Base-by-base conservation (phyloP, 2,888 invertebrate genomes). In the Agrochola litura region DNA sequence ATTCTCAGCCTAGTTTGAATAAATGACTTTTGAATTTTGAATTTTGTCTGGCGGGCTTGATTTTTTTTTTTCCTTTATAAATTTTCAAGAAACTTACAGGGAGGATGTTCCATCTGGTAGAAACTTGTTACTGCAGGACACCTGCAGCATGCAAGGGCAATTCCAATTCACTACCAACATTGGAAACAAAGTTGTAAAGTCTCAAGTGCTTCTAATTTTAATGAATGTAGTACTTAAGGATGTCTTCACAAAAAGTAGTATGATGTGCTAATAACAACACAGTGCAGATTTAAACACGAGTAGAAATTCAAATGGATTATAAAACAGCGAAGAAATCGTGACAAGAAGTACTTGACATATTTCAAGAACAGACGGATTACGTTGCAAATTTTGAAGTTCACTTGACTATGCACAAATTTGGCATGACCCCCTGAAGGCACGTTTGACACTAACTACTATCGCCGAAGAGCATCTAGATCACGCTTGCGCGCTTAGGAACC, bases 381-480 rank as follows among this genome's bases (percentile, higher is more conserved):
- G 30, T 85, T 83, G 84, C 77, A 81, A 87, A 85, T 83, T 84
- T 83, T 83, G 76, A 85, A 86, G 81, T 83, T 84, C 83, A 79
- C 82, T 86, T 85, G 74, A 81, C 80, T 73, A 60, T 83, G 72
- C 86, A 88, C 85, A 91, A 91, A 88, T 91, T 89, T 84, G 89
- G 87, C 86, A 69, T 83, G 87, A 86, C 88, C 88, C 89, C 79
- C 88, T 66, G 52, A 71, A 86, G 86, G 87, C 94, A 94, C 93
- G 94, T 91, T 90, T 90, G 89, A 90, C 90, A 88, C 87, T 82
- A 86, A 89, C 75, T 89, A 87, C 89, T 94, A 94, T 93, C 94
- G 90, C 85, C 88, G 91, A 93, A 93, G 92, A 93, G 84, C 93
- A 94, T 94, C 93, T 91, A 91, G 87, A 91, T 93, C 95, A 94